Conservation (phyloP, 35 echinoderm and acorn worm genomes). For the Nesometra sesokonis region DNA sequence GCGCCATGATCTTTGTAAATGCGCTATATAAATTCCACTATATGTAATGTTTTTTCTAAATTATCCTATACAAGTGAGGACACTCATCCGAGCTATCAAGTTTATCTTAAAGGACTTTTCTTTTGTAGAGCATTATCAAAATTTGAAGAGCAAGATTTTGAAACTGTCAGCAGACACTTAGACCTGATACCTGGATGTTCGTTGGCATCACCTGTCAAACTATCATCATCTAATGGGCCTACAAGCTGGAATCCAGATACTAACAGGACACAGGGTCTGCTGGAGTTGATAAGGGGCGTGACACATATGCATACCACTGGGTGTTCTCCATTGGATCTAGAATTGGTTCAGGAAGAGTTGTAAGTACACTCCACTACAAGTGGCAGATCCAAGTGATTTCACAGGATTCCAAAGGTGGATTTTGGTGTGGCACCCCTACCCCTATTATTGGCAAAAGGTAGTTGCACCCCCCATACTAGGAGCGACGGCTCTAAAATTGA, state of each 20-base stretch:
- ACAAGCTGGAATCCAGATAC: constrained; percentile 13
- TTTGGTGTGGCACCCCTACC: too few relatives aligned
- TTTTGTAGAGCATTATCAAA: constrained; percentile 51
- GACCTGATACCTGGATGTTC: constrained; percentile 64
- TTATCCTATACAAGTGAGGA: too few relatives aligned
- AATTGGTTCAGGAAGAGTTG: neutral
- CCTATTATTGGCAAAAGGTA: too few relatives aligned
- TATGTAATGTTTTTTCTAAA: neutral
- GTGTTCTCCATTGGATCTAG: constrained; percentile 1
- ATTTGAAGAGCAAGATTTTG: constrained; percentile 63
- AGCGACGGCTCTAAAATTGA: too few relatives aligned
- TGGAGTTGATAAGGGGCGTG: constrained; percentile 49
- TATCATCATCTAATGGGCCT: neutral
- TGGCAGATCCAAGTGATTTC: too few relatives aligned
- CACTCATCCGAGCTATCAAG: too few relatives aligned
- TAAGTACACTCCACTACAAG: neutral
- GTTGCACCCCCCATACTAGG: too few relatives aligned
- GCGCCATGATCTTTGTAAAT: too few relatives aligned
- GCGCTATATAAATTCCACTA: too few relatives aligned
- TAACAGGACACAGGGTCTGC: constrained; percentile 24
- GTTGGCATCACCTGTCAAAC: neutral
- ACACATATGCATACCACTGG: constrained; percentile 59
- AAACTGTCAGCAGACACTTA: constrained; percentile 33
- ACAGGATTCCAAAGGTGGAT: too few relatives aligned
- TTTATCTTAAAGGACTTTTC: neutral